Evolutionary conservation across 2,113 vertebrate genomes (phyloP), one percentile per base, ranked within the genome.

Genomic region (Osmerus eperlanus): DNA sequence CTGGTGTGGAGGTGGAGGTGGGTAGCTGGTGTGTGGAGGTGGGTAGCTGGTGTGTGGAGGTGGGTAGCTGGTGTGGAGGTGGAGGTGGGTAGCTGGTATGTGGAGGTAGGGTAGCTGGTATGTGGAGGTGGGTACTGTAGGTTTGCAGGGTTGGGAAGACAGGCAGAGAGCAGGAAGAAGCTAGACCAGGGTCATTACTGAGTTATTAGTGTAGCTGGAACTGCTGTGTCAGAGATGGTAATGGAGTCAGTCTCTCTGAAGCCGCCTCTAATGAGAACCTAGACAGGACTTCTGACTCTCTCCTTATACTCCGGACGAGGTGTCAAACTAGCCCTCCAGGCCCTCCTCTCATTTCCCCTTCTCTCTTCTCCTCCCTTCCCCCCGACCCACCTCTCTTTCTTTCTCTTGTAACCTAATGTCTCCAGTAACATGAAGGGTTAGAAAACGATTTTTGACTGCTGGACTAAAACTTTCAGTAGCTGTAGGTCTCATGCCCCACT

Each of bases 261-360:
- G 82, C 71, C 41, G 62, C 58, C 54, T 81, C 55, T 89, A 86
- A 88, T 89, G 86, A 88, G 82, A 80, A 80, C 75, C 83, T 81
- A 78, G 75, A 74, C 72, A 55, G 52, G 71, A 78, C 75, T 81
- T 84, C 74, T 84, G 75, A 81, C 80, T 82, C 78, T 83, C 84
- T 83, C 81, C 74, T 79, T 71, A 69, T 67, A 69, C 68, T 65
- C 70, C 58, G 68, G 65, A 78, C n/a, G 32, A 85, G 76, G 73
- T 72, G 76, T 78, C 74, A 77, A 81, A 52, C 69, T 56, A 68
- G 15, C 51, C 32, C 32, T 36, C 32, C 32, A 36, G 65, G 68
- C 68, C 32, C 18, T 72, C 71, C 74, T 67, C 62, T 23, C 4
- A 12, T 12, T 59, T 7, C 32, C 32, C 32, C 32, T 36, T 7